Percentiles rank a stretch among this genome's conserved stretches.
Conservation (phyloP, 2,113 vertebrate species). For the Eurystomus gularis region DNA sequence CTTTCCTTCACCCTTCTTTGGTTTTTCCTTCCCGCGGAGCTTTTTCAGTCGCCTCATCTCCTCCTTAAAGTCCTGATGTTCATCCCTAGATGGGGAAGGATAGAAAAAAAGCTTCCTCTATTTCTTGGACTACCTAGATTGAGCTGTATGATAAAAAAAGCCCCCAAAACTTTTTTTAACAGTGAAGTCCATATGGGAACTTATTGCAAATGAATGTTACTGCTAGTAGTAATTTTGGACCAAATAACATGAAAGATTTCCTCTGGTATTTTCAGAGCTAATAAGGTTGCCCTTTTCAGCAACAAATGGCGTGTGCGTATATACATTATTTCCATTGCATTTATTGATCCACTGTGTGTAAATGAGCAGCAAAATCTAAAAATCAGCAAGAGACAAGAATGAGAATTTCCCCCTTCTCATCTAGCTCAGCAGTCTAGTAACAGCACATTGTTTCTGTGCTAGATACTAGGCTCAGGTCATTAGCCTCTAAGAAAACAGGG, state of each 20-base stretch:
- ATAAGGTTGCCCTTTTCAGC: not conserved
- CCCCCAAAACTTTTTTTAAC: not conserved
- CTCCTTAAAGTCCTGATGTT: slow-evolving; percentile 95
- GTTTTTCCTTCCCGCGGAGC: slow-evolving; percentile 91
- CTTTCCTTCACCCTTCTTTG: slow-evolving; percentile 95
- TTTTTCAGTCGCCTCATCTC: slow-evolving; percentile 90
- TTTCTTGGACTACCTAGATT: not conserved
- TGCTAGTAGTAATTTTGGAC: not conserved
- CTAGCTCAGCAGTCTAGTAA: not conserved
- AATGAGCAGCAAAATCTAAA: not conserved
- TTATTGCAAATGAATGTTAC: not conserved
- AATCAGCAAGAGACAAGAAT: not conserved
- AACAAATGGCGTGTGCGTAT: not conserved
- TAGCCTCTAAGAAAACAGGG: slow-evolving; percentile 2
- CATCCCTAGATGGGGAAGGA: slow-evolving; percentile 79
- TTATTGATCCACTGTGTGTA: not conserved
- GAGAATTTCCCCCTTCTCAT: not conserved
- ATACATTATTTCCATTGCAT: not conserved
- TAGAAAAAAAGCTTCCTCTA: not conserved
- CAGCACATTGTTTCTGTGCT: not conserved
- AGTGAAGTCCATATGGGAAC: not conserved
- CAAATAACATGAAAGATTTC: not conserved
- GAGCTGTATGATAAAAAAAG: not conserved
- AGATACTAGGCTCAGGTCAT: not conserved
- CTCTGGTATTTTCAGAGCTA: not conserved